phyloP scores from a whole-genome alignment of 2,888 invertebrate genomes.

The Watsonalla binaria region DNA sequence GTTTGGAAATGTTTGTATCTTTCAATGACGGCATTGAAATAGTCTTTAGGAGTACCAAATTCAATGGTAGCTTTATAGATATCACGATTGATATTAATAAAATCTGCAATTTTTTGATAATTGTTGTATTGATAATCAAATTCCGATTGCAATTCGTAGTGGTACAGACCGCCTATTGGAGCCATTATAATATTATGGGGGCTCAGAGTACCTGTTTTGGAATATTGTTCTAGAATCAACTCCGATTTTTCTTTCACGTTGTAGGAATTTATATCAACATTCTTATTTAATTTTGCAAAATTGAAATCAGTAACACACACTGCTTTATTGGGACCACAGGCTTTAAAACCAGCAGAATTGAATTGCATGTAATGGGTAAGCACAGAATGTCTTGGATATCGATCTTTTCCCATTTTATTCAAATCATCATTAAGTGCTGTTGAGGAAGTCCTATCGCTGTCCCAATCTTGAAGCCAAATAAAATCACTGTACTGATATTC shows the following conservation, averaged over 20 bases:
- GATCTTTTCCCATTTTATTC: constrained; percentile 49
- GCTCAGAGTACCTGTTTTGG: constrained; percentile 90
- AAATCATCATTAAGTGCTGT: constrained; percentile 47
- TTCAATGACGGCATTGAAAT: constrained; percentile 85
- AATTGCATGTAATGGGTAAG: constrained; percentile 60
- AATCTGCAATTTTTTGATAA: constrained; percentile 91
- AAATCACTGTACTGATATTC: constrained; percentile 93
- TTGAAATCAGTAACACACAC: constrained; percentile 59
- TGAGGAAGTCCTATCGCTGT: constrained; percentile 44
- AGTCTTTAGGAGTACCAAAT: constrained; percentile 94
- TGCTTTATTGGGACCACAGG: constrained; percentile 54
- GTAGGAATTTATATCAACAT: constrained; percentile 87
- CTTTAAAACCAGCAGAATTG: constrained; percentile 54
- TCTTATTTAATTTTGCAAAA: constrained; percentile 86
- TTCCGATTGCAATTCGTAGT: constrained; percentile 91
- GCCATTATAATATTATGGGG: constrained; percentile 94
- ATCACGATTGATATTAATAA: constrained; percentile 87
- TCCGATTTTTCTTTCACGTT: constrained; percentile 93
- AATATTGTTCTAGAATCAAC: constrained; percentile 91
- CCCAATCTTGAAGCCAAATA: constrained; percentile 94
- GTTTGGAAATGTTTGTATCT: constrained; percentile 81
- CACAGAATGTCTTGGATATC: constrained; percentile 51
- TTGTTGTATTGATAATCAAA: constrained; percentile 97
- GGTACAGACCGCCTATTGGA: constrained; percentile 95
- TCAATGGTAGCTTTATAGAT: constrained; percentile 84